Percentiles rank a stretch among this genome's conserved stretches.
Evolutionary conservation across 2,113 vertebrate genomes (phyloP).

Genomic region (Tragelaphus strepsiceros): DNA sequence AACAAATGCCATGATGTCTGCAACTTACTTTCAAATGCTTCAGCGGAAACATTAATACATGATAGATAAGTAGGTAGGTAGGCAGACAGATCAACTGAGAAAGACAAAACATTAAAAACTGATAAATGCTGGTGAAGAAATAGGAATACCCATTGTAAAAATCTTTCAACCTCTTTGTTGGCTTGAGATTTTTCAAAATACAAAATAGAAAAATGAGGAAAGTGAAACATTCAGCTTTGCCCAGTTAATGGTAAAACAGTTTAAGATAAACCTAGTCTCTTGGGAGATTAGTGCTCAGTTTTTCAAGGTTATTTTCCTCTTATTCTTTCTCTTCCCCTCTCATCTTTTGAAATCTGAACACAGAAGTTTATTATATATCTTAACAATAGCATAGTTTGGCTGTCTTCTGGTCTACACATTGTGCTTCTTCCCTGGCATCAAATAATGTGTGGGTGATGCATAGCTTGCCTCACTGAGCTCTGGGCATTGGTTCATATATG

Average conservation of each 20-base stretch:
- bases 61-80: not conserved
- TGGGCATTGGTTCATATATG: not conserved
- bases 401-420: not conserved
- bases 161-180: not conserved
- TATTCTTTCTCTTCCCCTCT: not conserved
- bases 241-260: not conserved
- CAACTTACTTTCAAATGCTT: not conserved
- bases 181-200: not conserved
- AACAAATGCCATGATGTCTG: not conserved
- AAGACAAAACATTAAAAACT: not conserved
- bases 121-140: not conserved
- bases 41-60: not conserved
- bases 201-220: not conserved
- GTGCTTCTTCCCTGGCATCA: not conserved
- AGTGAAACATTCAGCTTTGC: not conserved
- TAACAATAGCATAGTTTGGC: not conserved
- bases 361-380: not conserved
- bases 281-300: not conserved
- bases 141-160: not conserved
- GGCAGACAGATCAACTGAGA: not conserved
- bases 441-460: not conserved
- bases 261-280: not conserved
- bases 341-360: not conserved
- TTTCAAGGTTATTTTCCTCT: not conserved
- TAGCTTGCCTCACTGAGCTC: not conserved